Evolutionary conservation across 2,888 invertebrate species (phyloP), one percentile per base, ranked within the genome.

Genomic region (Heterodera filipjevi): DNA sequence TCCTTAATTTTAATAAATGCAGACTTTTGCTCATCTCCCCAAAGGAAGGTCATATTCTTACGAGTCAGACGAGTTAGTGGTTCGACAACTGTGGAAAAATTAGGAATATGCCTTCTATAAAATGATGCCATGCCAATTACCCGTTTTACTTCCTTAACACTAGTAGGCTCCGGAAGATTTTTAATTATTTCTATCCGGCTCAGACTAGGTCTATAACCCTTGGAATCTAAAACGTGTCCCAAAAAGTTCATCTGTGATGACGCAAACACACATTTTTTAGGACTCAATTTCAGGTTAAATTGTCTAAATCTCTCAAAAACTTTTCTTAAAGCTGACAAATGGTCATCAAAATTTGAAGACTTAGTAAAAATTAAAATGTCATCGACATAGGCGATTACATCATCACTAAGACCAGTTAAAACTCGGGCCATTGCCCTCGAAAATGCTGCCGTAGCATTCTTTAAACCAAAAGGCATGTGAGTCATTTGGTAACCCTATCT

Each of bases 121-220:
- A 83, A 83, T 3, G 66, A 53, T 12, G 79, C 78, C 77, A 86
- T 76, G 0, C 85, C 85, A 2, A 86, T 71, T 35, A 85, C 82
- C 5, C 80, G 39, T 32, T 77, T 68, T 3, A 85, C 75, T 70
- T 82, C 77, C n/a, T 77, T 80, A 0, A 80, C 66, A 73, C 76
- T 80, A 0, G 30, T 72, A 0, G 86, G 86, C 0, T 16, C 66
- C 3, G 83, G 82, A 35, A 81, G 77, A 0, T 80, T 70, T 6
- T 35, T 12, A 27, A 86, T 81, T 16, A 70, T 75, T 27, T 72
- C 64, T 10, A 83, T 33, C 66, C 82, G 81, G 5, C 77, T 44
- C 1, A 73, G 72, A n/a, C 77, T 46, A 5, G 83, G 82, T 22
- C 53, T 33, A 53, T 81, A 80, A 16, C 46, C 75, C 2, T 74